Evolutionary conservation across 2,888 invertebrate species (phyloP).

Genomic region (Drosophila tripunctata): DNA sequence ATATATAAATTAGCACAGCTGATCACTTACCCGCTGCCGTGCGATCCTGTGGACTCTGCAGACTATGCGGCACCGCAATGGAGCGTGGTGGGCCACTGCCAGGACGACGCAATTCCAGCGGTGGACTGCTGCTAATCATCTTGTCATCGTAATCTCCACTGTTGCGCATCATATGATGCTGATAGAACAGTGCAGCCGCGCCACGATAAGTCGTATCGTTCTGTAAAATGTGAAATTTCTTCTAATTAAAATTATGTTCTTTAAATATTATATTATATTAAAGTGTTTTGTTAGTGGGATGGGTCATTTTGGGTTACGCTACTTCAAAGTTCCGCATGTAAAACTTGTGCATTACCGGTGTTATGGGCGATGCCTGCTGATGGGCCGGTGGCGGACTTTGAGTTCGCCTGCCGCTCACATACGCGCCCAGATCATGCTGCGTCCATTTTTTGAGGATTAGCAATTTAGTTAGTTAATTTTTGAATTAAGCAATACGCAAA

Average conservation of each 20-base stretch:
- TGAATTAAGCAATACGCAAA: too few relatives aligned
- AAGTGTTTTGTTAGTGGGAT: neutral
- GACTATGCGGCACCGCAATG: conserved; percentile 88
- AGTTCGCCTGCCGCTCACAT: conserved; percentile 82
- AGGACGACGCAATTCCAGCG: conserved; percentile 88
- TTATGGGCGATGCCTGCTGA: conserved; percentile 90
- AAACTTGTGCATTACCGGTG: conserved; percentile 86
- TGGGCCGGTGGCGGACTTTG: conserved; percentile 94
- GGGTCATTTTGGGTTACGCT: conserved; percentile 65
- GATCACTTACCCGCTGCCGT: conserved; percentile 85
- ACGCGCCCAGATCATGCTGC: conserved; percentile 87
- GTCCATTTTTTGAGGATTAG: conserved; percentile 72
- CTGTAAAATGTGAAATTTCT: conserved; percentile 79
- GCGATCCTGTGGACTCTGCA: conserved; percentile 89
- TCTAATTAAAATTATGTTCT: conserved; percentile 6
- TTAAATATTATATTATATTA: neutral
- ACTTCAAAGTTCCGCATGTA: conserved; percentile 74
- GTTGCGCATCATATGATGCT: conserved; percentile 85
- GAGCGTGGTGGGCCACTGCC: conserved; percentile 86
- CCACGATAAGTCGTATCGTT: conserved; percentile 85
- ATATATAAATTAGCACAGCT: neutral
- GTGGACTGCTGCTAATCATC: conserved; percentile 89
- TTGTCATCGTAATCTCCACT: conserved; percentile 82
- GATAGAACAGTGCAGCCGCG: conserved; percentile 83
- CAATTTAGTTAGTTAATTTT: conserved; percentile 46